A percentile compares a stretch with the other conserved stretches of the same genome.
These are phyloP conservation scores for Stenotaenia linearis DNA, from an alignment of 2,888 invertebrate genomes.

Conservation along the genomic window DNA sequence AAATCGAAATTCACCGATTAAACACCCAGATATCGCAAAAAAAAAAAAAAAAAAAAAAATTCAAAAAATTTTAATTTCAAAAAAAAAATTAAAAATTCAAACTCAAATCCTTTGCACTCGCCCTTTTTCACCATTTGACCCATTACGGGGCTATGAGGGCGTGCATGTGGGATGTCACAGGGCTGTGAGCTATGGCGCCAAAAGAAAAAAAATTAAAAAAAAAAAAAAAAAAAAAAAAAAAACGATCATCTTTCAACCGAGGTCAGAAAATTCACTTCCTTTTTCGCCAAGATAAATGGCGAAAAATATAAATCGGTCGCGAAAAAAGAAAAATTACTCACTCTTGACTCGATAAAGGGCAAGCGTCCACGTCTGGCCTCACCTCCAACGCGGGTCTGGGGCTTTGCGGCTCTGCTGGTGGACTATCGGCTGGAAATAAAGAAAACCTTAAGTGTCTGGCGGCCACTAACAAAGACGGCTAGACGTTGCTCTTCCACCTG, in stretches of 20 bases:
- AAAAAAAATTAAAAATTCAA: not conserved
- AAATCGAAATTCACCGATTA: no score
- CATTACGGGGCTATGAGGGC: constrained; percentile 14
- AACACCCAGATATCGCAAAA: no score
- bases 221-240: not conserved
- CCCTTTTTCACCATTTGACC: constrained; percentile 17
- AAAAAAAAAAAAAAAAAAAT: not conserved
- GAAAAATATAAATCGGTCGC: not conserved
- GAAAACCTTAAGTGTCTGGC: not conserved
- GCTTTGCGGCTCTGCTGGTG: constrained; percentile 1
- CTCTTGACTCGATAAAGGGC: not conserved
- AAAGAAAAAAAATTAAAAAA: not conserved
- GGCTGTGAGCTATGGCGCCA: constrained; percentile 26
- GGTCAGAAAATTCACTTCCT: constrained; percentile 19
- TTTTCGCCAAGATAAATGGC: not conserved
- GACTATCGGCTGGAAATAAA: constrained; percentile 18
- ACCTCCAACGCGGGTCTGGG: constrained; percentile 18
- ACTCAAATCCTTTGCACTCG: not conserved
- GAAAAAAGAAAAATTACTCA: not conserved
- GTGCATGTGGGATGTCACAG: constrained; percentile 13
- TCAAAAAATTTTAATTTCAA: not conserved
- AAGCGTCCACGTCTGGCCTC: constrained; percentile 14
- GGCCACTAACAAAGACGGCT: constrained; percentile 1
- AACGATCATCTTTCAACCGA: constrained; percentile 3
- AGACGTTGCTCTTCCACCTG: not conserved